Evolutionary conservation across 2,888 invertebrate genomes (phyloP), one percentile per base, ranked within the genome.

Genomic region (Drosophila tanythrix): DNA sequence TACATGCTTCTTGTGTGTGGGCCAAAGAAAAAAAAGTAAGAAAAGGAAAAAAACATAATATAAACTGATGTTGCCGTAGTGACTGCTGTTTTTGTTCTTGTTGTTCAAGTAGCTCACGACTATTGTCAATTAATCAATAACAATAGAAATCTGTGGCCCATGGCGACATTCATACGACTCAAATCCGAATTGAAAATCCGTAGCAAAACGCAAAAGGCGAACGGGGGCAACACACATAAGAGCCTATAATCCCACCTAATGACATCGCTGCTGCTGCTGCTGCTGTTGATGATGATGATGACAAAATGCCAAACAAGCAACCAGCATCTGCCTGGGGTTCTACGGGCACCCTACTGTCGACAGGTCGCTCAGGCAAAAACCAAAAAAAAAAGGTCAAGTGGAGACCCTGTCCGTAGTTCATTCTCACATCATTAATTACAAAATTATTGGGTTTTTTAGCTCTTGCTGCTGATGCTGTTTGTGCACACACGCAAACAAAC

Each of bases 341-440:
- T 83, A 64, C 71, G 76, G 81, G 89, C 84, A 87, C 74, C 89
- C 87, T 73, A 78, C 89, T 82, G 80, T 74, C 76, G 76, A 76
- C 80, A 81, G 74, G 71, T 81, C 79, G 61, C 62, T 74, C 64
- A 67, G 46, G 57, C 68, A 36, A 62, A 76, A 53, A 50, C 25
- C 56, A n/a, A 67, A 57, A 46, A 59, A 27, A 78, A 74, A 86
- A 82, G 83, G 87, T 86, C 78, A 83, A 83, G 72, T 72, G 81
- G 67, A 74, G 79, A 55, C 68, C 66, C 86, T 79, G 89, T 83
- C 82, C 76, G 65, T 86, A 69, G 78, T 70, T 78, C 88, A 85
- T 91, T 90, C 85, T 91, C 91, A 89, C 91, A 89, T 89, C 89
- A 89, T 89, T 89, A 91, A 91, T 89, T 90, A 87, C 83, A 85